Conservation (phyloP, 2,113 vertebrate species). For the Melanocharis versteri region DNA sequence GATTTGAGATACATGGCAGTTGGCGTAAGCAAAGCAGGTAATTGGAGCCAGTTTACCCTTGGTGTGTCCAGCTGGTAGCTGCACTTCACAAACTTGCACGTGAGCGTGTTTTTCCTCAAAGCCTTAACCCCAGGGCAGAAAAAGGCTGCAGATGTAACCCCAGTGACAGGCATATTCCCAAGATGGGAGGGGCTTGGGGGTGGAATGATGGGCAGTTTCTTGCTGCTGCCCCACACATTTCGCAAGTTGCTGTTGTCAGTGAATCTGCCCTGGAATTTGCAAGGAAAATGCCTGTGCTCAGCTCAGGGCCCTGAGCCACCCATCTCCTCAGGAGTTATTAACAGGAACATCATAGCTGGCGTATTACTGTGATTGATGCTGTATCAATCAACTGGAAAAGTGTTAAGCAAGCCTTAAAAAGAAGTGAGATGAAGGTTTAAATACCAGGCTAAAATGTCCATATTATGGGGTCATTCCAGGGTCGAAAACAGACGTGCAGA, state of each 20-base stretch:
- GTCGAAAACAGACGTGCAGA: background rate
- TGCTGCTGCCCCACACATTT: background rate
- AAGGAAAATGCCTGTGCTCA: background rate
- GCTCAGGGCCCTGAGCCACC: background rate
- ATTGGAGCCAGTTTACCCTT: background rate
- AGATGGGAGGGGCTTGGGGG: too few species aligned
- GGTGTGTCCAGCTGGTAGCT: background rate
- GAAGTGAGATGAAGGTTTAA: background rate
- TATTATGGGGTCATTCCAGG: background rate
- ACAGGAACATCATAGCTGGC: background rate
- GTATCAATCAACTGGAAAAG: background rate
- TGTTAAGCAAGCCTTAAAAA: conserved; percentile 12
- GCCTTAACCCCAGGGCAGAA: background rate
- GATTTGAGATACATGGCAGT: background rate
- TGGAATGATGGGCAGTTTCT: background rate
- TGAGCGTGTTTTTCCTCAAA: background rate
- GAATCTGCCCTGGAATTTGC: background rate
- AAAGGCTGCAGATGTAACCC: background rate
- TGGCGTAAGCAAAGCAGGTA: background rate
- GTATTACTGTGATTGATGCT: background rate
- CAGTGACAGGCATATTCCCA: background rate
- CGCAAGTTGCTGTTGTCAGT: background rate
- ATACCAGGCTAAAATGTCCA: background rate
- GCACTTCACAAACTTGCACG: background rate
- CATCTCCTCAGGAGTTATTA: background rate